Percentiles rank a stretch among this genome's conserved stretches.
Evolutionary conservation across 2,113 vertebrate genomes (phyloP).

Genomic region (Dipodomys merriami): DNA sequence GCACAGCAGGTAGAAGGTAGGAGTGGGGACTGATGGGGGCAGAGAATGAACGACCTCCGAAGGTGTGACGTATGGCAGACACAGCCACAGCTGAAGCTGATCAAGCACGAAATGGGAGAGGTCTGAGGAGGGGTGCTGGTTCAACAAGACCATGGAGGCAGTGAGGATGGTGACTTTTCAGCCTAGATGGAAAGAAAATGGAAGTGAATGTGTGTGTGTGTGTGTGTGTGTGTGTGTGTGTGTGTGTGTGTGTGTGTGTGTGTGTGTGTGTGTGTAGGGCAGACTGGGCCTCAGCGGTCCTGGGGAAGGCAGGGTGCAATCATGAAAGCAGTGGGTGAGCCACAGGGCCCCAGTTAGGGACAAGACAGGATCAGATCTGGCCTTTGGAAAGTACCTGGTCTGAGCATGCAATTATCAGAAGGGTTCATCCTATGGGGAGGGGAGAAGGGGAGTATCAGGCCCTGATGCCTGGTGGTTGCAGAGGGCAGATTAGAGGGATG

Average conservation of each 20-base stretch:
- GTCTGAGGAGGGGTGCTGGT: neutral
- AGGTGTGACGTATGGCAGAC: too few species aligned
- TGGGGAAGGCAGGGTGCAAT: too few species aligned
- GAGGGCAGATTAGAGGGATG: neutral
- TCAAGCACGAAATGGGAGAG: neutral
- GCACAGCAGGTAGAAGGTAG: neutral
- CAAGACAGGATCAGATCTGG: neutral
- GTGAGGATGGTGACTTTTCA: neutral
- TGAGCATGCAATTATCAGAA: neutral
- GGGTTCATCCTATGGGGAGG: neutral
- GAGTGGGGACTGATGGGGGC: neutral
- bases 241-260: neutral
- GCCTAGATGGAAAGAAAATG: neutral
- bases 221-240: neutral
- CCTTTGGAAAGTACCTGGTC: neutral
- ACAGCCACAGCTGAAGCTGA: neutral
- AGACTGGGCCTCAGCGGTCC: neutral
- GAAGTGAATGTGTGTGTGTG: too few species aligned
- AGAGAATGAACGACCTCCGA: neutral
- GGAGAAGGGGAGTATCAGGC: neutral
- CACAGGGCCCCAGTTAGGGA: neutral
- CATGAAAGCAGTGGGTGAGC: neutral
- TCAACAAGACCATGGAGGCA: neutral
- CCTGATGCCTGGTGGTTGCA: rapidly evolving
- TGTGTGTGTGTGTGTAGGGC: neutral